Percentiles rank a stretch among this genome's conserved stretches.
Conservation (phyloP, 2,888 invertebrate genomes). For the Rhimphoctona megacephalus region DNA sequence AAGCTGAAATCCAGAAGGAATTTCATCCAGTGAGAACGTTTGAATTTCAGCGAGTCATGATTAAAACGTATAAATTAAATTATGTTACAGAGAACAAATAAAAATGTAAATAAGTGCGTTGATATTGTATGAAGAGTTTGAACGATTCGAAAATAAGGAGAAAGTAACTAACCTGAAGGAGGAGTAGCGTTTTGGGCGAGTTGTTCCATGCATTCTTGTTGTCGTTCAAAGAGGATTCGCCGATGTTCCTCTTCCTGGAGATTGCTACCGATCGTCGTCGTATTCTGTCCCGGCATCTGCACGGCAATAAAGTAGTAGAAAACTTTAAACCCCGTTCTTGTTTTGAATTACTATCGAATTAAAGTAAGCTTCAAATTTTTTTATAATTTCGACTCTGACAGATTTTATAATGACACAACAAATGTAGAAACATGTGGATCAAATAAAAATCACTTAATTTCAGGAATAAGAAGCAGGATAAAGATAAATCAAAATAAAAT, state of each 20-base stretch:
- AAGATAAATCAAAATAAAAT: slow-evolving; percentile 33
- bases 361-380: not conserved
- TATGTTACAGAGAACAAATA: not conserved
- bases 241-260: slow-evolving; percentile 77
- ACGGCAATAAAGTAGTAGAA: slow-evolving; percentile 31
- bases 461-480: not conserved
- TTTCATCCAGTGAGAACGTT: not conserved
- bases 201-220: slow-evolving; percentile 76
- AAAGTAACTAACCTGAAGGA: slow-evolving; percentile 75
- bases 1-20: not conserved
- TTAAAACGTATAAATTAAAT: not conserved
- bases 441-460: slow-evolving; percentile 21
- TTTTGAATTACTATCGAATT: not conserved
- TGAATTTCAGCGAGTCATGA: not conserved
- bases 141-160: not conserved
- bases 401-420: not conserved
- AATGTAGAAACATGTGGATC: not conserved
- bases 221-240: slow-evolving; percentile 74
- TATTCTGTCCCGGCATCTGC: slow-evolving; percentile 77
- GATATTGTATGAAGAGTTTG: not conserved
- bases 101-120: not conserved
- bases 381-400: not conserved
- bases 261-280: slow-evolving; percentile 79
- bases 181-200: slow-evolving; percentile 75
- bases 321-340: slow-evolving; percentile 26